A percentile compares a stretch with the other conserved stretches of the same genome.
phyloP scores from a whole-genome alignment of 2,888 invertebrate species.

The Steromphala cineraria region DNA sequence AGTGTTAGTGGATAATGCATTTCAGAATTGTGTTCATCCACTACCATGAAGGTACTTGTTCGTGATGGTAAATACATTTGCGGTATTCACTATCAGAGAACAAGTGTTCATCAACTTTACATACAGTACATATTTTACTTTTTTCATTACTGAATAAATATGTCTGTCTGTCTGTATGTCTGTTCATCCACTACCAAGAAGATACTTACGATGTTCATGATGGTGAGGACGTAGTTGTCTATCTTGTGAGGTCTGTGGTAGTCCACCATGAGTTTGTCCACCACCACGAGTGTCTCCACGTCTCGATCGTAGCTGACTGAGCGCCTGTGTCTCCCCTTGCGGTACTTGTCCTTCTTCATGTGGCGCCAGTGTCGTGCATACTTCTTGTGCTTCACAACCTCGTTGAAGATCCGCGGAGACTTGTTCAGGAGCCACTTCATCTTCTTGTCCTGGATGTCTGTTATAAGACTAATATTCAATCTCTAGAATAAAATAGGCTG shows the following conservation, averaged over 20 bases:
- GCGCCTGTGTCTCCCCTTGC: conserved; percentile 26
- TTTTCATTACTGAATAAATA: too few species aligned
- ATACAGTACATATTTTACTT: too few species aligned
- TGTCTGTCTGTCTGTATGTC: too few species aligned
- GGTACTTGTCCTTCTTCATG: conserved; percentile 15
- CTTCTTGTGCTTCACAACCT: conserved; percentile 33
- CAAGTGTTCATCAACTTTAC: too few species aligned
- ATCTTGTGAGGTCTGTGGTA: conserved; percentile 80
- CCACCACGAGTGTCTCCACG: conserved; percentile 73
- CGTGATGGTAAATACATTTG: too few species aligned
- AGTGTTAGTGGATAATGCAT: too few species aligned
- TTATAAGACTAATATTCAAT: neutral
- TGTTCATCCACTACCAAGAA: neutral
- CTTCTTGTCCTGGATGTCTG: conserved; percentile 36
- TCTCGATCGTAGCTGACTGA: conserved; percentile 55
- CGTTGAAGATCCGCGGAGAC: conserved; percentile 35
- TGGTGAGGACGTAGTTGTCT: conserved; percentile 88
- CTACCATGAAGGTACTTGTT: too few species aligned
- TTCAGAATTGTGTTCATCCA: too few species aligned
- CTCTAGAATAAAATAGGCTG: too few species aligned
- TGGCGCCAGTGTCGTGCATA: conserved; percentile 27
- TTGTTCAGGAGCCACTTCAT: conserved; percentile 37
- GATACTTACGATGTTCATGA: conserved; percentile 90
- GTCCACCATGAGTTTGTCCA: conserved; percentile 68
- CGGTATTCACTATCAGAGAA: too few species aligned